phyloP scores from a whole-genome alignment of 2,888 invertebrate genomes.

The Pomacea canaliculata region DNA sequence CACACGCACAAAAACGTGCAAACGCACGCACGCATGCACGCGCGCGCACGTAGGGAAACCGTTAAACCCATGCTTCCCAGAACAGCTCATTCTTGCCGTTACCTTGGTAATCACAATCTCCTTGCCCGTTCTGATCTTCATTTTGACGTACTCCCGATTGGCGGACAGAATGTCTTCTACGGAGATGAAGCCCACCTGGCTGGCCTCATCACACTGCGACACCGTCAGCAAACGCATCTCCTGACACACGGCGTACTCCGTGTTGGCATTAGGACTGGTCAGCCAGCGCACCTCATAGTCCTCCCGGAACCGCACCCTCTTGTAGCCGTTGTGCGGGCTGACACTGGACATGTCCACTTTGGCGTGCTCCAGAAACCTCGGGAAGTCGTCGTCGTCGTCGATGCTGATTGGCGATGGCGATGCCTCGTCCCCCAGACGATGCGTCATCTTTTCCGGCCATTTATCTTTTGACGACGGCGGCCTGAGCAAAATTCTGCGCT shows the following conservation, averaged over 20 bases:
- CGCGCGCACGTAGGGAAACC: background rate
- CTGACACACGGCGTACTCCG: slow-evolving; percentile 8
- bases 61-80: no score
- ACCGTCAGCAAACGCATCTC: background rate
- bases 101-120: slow-evolving; percentile 35
- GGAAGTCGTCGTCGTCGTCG: slow-evolving; percentile 9
- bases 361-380: slow-evolving; percentile 15
- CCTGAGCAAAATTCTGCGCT: no score
- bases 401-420: slow-evolving; percentile 16
- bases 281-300: slow-evolving; percentile 22
- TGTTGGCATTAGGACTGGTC: slow-evolving; percentile 24
- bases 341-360: slow-evolving; percentile 4
- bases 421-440: slow-evolving; percentile 5
- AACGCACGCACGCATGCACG: background rate
- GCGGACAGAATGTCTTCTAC: slow-evolving; percentile 32
- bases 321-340: background rate
- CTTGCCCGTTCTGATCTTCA: slow-evolving; percentile 27
- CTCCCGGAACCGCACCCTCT: slow-evolving; percentile 20
- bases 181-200: slow-evolving; percentile 28
- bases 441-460: slow-evolving; percentile 1
- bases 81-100: background rate
- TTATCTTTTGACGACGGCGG: no score
- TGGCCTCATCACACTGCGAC: background rate
- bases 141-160: slow-evolving; percentile 29
- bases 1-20: no score